Percentiles rank a stretch among this genome's conserved stretches.
Evolutionary conservation across 2,113 vertebrate genomes (phyloP).

Genomic region (Pogona vitticeps): DNA sequence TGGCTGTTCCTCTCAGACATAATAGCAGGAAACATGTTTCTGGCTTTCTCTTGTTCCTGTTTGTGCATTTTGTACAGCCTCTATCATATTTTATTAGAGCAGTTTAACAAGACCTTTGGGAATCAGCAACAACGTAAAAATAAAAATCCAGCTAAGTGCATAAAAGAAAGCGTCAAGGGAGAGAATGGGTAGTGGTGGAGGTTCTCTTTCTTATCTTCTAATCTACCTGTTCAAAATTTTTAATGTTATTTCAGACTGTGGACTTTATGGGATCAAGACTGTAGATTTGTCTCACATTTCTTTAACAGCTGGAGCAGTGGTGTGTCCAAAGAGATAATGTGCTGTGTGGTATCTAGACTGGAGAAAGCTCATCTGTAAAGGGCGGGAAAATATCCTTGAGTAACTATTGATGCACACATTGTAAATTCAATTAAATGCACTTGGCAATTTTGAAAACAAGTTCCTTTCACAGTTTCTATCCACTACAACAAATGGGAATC

Average conservation of each 20-base stretch:
- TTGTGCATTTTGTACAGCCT: conserved; percentile 26
- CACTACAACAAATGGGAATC: background rate
- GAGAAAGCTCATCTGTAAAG: background rate
- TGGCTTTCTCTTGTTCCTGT: conserved; percentile 32
- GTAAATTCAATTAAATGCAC: background rate
- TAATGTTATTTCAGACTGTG: background rate
- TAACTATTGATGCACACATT: background rate
- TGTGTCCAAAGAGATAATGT: background rate
- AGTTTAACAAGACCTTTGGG: conserved; percentile 38
- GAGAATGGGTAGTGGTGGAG: background rate
- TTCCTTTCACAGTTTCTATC: too few relatives aligned
- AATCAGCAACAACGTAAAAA: conserved; percentile 21
- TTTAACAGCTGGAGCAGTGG: background rate
- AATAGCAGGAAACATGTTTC: conserved; percentile 24
- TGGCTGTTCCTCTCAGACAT: conserved; percentile 18
- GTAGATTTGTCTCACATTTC: background rate
- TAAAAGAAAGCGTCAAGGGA: conserved; percentile 17
- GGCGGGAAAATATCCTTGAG: background rate
- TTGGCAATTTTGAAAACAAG: too few relatives aligned
- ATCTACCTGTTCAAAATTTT: background rate
- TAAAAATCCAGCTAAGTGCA: conserved; percentile 37
- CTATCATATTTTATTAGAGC: conserved; percentile 41
- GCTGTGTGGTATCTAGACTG: background rate
- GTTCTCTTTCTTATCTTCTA: background rate
- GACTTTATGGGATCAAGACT: background rate